Evolutionary conservation across 2,113 vertebrate species (phyloP).

Genomic region (Eidolon helvum): DNA sequence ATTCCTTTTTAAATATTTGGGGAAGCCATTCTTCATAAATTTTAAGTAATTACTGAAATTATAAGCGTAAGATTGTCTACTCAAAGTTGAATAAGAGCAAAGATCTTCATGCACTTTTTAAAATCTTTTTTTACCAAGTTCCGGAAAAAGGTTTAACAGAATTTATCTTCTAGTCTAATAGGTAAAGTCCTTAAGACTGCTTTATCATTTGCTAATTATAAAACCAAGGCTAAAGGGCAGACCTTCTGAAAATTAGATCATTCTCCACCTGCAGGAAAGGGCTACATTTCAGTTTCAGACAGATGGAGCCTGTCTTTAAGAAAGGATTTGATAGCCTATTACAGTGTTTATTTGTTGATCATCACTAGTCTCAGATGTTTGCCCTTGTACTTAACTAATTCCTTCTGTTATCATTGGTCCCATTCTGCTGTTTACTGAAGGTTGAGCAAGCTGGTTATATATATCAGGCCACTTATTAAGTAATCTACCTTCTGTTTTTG

Average conservation of each 20-base stretch:
- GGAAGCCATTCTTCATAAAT: neutral
- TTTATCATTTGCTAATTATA: neutral
- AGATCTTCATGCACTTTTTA: neutral
- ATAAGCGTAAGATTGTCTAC: neutral
- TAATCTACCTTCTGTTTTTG: neutral
- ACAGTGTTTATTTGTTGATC: neutral
- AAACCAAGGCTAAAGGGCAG: neutral
- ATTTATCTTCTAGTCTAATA: conserved; percentile 3
- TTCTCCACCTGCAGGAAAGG: neutral
- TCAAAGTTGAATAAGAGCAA: neutral
- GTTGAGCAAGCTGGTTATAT: neutral
- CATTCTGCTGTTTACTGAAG: neutral
- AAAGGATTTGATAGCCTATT: neutral
- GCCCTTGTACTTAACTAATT: neutral
- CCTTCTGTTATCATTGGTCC: neutral
- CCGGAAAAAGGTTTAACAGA: neutral
- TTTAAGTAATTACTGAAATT: conserved; percentile 3
- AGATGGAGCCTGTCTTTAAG: neutral
- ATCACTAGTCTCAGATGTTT: neutral
- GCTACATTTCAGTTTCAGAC: neutral
- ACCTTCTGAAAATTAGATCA: neutral
- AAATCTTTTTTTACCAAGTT: neutral
- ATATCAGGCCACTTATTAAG: neutral
- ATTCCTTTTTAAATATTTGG: neutral
- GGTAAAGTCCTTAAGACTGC: neutral